Evolutionary conservation across 2,113 vertebrate genomes (phyloP), one percentile per base, ranked within the genome.

Genomic region (Onychostoma macrolepis): DNA sequence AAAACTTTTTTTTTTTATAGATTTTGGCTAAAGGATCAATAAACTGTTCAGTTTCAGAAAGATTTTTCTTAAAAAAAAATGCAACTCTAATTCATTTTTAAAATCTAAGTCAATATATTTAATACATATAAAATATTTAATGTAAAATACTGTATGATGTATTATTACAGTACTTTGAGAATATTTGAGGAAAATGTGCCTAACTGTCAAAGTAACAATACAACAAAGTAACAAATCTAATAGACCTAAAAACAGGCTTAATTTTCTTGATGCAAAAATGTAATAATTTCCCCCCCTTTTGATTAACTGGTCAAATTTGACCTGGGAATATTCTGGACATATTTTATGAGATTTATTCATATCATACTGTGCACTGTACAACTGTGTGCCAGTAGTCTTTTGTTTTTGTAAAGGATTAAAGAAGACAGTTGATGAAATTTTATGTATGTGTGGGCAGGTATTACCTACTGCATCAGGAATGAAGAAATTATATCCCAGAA

Each of bases 401-500:
- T 43, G 56, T 26, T 81, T 43, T 43, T 65, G 24, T 28, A 28
- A 80, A 10, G 7, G 36, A 81, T 11, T 65, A 10, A 63, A 81
- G 36, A 61, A 58, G 77, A 36, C 30, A 28, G 15, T 13, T 30
- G 5, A 53, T 33, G 4, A 4, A n/a, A n/a, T n/a, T n/a, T 41
- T 21, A 17, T 26, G 26, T 67, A 65, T 43, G 43, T 80, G 87
- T 86, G 69, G 17, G 85, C 65, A 71, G 86, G 72, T 87, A 93
- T 96, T 96, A 97, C 97, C 97, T 90, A 97, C 95, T 92, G 94
- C 94, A 87, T 98, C 97, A 0, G 97, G 96, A 95, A 98, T 96
- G 94, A 98, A 95, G 94, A 97, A 97, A 93, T 95, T 96, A 95
- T 98, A 97, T 91, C 97, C 97, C 93, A 97, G 87, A 88, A 98